Evolutionary conservation across 2,113 vertebrate species (phyloP), one percentile per base, ranked within the genome.

Genomic region (Chascanopsetta lugubris): DNA sequence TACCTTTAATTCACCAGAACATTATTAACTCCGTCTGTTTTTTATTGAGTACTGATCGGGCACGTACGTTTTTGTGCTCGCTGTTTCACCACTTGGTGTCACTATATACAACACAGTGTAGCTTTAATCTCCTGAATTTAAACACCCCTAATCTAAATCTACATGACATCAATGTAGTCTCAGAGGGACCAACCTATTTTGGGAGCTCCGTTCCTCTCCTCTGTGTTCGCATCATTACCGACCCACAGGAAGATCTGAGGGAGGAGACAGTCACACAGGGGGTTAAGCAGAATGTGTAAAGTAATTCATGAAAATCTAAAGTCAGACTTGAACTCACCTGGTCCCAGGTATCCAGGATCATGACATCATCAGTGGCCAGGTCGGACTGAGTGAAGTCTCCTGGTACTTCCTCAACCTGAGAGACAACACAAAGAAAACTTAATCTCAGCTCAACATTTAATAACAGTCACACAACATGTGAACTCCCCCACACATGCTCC

Each of bases 301-400:
- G 38, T 11, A 42, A 17, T 8, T 53, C 25, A 56, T n/a, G 38
- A 45, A 46, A 34, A 47, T 22, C 15, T 36, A 46, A 60, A 18
- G 10, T 25, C 8, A n/a, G 25, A 12, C 13, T 6, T 58, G 6
- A 2, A 78, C 71, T 73, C 49, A 92, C 93, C 90, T 93, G 92
- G 61, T 91, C 84, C 85, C 90, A 83, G 29, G 90, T 90, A 11
- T 94, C 93, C 72, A 94, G 82, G 66, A 94, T 63, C 93, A 94
- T 94, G 75, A 94, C 90, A 32, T 94, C 93, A 82, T 94, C 93
- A 15, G 86, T 91, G 69, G 93, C 93, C 79, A 94, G 77, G 63
- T 94, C 93, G 13, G 80, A 60, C 87, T 94, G 93, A 43, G 80
- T 91, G 75, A 94, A 93, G 20, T 94, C 93, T 63, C 93, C 93